These are phyloP conservation scores for Rhizomys pruinosus DNA, from an alignment of 2,113 vertebrate genomes.

Conservation along the genomic window DNA sequence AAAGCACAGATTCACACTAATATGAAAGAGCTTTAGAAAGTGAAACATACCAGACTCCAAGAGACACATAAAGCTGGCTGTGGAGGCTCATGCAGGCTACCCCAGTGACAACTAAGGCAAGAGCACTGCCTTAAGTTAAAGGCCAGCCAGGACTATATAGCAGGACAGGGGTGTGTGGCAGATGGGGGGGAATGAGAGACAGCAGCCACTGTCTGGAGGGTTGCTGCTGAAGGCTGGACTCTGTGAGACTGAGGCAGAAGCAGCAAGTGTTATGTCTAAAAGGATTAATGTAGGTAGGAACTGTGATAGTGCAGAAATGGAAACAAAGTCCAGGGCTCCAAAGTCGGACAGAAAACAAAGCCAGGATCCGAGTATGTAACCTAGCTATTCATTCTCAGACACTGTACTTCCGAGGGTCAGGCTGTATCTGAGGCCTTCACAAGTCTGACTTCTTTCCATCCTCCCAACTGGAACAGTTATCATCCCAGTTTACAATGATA, in stretches of 20 bases:
- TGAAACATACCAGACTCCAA: background rate
- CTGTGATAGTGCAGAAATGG: background rate
- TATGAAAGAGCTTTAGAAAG: conserved; percentile 6
- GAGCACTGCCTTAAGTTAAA: background rate
- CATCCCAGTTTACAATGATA: background rate
- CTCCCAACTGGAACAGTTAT: background rate
- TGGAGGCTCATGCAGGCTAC: too few species aligned
- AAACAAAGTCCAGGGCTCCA: background rate
- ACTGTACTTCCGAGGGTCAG: background rate
- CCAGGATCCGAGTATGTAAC: rapidly evolving
- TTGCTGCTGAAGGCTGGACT: background rate
- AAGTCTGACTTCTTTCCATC: background rate
- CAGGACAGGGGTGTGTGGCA: background rate
- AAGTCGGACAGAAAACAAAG: background rate
- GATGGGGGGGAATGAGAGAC: background rate
- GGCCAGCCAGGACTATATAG: background rate
- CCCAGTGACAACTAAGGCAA: too few species aligned
- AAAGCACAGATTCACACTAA: background rate
- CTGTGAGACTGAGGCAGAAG: background rate
- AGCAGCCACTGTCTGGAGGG: background rate
- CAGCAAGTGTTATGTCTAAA: background rate
- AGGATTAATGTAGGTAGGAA: background rate
- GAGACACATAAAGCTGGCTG: background rate
- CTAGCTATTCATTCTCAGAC: background rate
- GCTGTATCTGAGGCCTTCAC: background rate